A percentile compares a stretch with the other conserved stretches of the same genome.
Conservation (phyloP, 2,797 vertebrate species). For the Melanotaenia trifasciata region DNA sequence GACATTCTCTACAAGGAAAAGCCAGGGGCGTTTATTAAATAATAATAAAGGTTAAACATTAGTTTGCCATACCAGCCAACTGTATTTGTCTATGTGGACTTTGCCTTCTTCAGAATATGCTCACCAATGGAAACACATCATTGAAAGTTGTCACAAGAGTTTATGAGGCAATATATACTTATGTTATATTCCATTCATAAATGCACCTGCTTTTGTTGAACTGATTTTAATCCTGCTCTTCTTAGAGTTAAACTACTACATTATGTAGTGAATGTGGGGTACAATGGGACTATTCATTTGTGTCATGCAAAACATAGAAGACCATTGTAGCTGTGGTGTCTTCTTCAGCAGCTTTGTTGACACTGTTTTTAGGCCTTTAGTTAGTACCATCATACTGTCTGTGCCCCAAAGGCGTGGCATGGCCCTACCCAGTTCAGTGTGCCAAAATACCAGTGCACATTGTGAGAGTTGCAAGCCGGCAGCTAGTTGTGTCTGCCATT, state of each 20-base stretch:
- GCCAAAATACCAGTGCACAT: conserved; percentile 61
- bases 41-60: conserved; percentile 68
- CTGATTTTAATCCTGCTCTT: conserved; percentile 11
- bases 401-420: conserved; percentile 19
- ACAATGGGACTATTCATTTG: conserved; percentile 46
- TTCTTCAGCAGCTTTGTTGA: conserved; percentile 44
- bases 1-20: conserved; percentile 1
- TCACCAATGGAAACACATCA: conserved; percentile 2
- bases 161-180: conserved; percentile 37
- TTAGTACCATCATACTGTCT: conserved; percentile 29
- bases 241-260: conserved; percentile 18
- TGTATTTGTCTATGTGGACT: conserved; percentile 52
- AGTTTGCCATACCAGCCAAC: conserved; percentile 4
- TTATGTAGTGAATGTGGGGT: conserved; percentile 16
- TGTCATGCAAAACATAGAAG: conserved; percentile 14
- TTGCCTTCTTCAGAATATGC: conserved; percentile 38
- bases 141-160: conserved; percentile 1
- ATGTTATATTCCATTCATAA: neutral
- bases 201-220: neutral
- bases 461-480: conserved; percentile 42
- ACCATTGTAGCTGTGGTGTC: conserved; percentile 27
- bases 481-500: conserved; percentile 24
- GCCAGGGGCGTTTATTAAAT: neutral
- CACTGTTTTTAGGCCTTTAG: conserved; percentile 32
- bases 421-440: conserved; percentile 59